A percentile compares a stretch with the other conserved stretches of the same genome.
Conservation (phyloP, 2,113 vertebrate species). For the Candoia aspera region DNA sequence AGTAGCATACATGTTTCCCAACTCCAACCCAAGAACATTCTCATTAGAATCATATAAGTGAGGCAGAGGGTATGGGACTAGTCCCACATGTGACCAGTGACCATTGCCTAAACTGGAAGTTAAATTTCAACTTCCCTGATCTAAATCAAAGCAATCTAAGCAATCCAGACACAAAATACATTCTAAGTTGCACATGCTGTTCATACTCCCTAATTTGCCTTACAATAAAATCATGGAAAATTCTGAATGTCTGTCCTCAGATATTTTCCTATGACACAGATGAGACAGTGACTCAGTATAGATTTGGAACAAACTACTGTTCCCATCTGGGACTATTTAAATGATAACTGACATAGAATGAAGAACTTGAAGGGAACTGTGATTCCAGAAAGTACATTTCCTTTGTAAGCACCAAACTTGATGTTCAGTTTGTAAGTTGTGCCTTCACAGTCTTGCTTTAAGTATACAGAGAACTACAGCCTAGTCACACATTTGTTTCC, state of each 20-base stretch:
- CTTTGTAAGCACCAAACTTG: neutral
- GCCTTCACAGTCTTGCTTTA: neutral
- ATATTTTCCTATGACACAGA: neutral
- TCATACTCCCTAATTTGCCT: neutral
- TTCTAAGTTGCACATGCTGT: neutral
- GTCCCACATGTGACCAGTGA: neutral
- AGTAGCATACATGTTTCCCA: neutral
- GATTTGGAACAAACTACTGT: neutral
- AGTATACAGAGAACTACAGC: neutral
- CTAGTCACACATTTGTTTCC: neutral
- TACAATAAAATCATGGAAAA: constrained; percentile 22
- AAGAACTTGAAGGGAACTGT: neutral
- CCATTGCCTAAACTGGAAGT: neutral
- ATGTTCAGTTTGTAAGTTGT: neutral
- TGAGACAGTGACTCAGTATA: neutral
- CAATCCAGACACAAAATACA: neutral
- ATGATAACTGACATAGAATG: constrained; percentile 25
- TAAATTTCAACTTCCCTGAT: neutral
- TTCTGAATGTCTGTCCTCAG: neutral
- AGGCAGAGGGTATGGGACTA: neutral
- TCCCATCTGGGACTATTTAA: neutral
- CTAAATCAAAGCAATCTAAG: neutral
- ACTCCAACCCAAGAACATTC: neutral
- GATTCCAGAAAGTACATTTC: neutral
- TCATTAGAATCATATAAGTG: neutral